Percentiles rank a stretch among this genome's conserved stretches.
These are phyloP conservation scores for Drosophila pegasa DNA, from an alignment of 2,888 invertebrate species.

Conservation along the genomic window DNA sequence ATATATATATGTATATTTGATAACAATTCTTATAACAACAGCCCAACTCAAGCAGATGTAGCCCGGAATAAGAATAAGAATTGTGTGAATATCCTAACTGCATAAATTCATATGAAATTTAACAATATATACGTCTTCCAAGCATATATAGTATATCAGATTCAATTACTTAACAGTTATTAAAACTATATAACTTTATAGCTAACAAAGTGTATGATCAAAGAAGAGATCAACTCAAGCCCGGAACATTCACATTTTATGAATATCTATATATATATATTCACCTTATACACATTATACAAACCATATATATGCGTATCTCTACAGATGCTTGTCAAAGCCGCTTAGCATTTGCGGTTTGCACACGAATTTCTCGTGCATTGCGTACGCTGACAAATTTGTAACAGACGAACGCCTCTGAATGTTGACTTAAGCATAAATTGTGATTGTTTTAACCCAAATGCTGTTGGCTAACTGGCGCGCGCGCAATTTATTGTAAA, in stretches of 20 bases:
- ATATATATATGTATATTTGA: too few relatives aligned
- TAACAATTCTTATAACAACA: too few relatives aligned
- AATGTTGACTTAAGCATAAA: constrained; percentile 63
- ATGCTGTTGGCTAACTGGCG: constrained; percentile 55
- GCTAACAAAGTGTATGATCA: constrained; percentile 1
- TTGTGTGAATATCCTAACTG: too few relatives aligned
- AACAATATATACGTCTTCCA: too few relatives aligned
- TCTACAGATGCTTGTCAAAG: constrained; percentile 67
- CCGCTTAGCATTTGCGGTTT: constrained; percentile 52
- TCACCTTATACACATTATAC: constrained; percentile 4
- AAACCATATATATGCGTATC: constrained; percentile 7
- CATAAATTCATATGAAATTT: not conserved
- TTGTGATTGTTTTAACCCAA: constrained; percentile 80
- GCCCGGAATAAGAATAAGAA: too few relatives aligned
- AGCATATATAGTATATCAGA: too few relatives aligned
- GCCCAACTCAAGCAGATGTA: too few relatives aligned
- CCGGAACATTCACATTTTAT: not conserved
- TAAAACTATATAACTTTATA: not conserved
- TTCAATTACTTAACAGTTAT: too few relatives aligned
- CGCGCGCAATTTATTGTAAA: constrained; percentile 77
- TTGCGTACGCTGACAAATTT: constrained; percentile 67
- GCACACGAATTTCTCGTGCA: constrained; percentile 24
- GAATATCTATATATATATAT: constrained; percentile 1
- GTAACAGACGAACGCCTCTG: constrained; percentile 78
- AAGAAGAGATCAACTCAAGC: not conserved